Evolutionary conservation across 1,140 invertebrate species (phyloP).

Genomic region (Forficula auricularia): DNA sequence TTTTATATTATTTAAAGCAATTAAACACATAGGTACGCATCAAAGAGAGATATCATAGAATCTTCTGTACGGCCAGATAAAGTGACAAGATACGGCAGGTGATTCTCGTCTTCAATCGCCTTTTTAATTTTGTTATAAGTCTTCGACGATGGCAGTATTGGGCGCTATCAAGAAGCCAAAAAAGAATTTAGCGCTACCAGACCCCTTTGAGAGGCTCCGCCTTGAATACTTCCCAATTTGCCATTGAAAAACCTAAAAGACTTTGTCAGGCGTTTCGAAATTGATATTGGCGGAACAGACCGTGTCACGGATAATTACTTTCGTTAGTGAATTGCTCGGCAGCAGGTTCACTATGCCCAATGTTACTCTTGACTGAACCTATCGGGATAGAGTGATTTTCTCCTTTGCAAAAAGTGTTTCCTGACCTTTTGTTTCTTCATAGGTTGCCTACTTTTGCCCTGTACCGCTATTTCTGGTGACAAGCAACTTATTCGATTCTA

Average conservation of each 20-base stretch:
- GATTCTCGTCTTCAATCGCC: too few species aligned
- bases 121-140: too few species aligned
- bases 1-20: too few species aligned
- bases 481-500: too few species aligned
- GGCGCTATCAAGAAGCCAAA: slow-evolving; percentile 48
- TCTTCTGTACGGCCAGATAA: too few species aligned
- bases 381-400: slow-evolving; percentile 33
- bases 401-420: slow-evolving; percentile 35
- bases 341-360: slow-evolving; percentile 42
- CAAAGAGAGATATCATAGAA: too few species aligned
- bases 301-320: slow-evolving; percentile 39
- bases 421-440: slow-evolving; percentile 41
- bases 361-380: slow-evolving; percentile 43
- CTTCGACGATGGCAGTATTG: too few species aligned
- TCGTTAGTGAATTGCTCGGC: slow-evolving; percentile 22
- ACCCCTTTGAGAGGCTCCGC: slow-evolving; percentile 33
- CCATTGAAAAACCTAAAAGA: slow-evolving; percentile 53
- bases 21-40: too few species aligned
- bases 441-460: slow-evolving; percentile 46
- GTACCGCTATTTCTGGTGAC: too few species aligned
- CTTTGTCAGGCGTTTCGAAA: slow-evolving; percentile 48
- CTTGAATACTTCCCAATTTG: slow-evolving; percentile 34
- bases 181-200: slow-evolving; percentile 48
- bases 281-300: slow-evolving; percentile 66
- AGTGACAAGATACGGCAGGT: too few species aligned